Conservation (phyloP, 2,888 invertebrate genomes). For the Drosophila mercatorum region DNA sequence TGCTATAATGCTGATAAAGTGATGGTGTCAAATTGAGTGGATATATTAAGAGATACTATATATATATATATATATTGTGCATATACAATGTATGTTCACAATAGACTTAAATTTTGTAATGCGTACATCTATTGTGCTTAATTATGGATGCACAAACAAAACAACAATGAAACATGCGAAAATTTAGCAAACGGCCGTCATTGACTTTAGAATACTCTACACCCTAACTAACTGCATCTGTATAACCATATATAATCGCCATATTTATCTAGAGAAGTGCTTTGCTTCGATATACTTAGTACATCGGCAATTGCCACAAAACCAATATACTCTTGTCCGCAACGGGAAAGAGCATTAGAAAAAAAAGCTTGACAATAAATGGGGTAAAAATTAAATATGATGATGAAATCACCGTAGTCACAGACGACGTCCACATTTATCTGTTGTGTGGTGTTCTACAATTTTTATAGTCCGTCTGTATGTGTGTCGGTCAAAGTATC, state of each 20-base stretch:
- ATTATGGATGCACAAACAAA: background rate
- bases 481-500: constrained; percentile 40
- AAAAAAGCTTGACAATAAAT: constrained; percentile 41
- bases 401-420: constrained; percentile 68
- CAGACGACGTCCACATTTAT: constrained; percentile 45
- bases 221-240: background rate
- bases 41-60: background rate
- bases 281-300: too few species aligned
- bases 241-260: background rate
- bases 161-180: constrained; percentile 4
- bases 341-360: background rate
- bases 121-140: constrained; percentile 6
- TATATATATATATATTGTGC: background rate
- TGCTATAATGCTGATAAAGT: background rate
- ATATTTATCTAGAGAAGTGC: background rate
- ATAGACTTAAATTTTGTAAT: constrained; percentile 1
- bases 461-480: constrained; percentile 48
- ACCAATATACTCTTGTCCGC: background rate
- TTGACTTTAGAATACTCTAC: background rate
- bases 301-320: background rate
- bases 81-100: background rate
- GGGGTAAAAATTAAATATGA: constrained; percentile 35
- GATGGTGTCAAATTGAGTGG: background rate
- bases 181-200: background rate
- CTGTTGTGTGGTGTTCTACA: constrained; percentile 44